phyloP scores from a whole-genome alignment of 1,140 invertebrate species.

The Cepaea nemoralis region DNA sequence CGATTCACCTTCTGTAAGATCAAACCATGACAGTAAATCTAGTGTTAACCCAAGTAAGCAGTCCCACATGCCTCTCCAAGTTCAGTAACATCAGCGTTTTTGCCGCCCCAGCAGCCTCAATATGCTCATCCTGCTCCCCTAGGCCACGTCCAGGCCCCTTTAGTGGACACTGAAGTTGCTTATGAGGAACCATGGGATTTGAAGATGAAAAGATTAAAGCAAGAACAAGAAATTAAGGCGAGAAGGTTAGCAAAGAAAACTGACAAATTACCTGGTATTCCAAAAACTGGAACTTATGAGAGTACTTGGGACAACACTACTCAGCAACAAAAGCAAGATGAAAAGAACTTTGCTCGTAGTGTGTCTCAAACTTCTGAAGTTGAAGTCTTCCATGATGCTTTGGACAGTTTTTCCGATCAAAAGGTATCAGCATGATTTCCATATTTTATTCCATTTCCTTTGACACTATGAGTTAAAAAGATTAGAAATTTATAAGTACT shows the following conservation, averaged over 20 bases:
- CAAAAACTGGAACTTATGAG: constrained; percentile 11
- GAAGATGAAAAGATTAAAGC: constrained; percentile 35
- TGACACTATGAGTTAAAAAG: no score
- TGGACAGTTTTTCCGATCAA: constrained; percentile 16
- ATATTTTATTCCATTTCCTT: no score
- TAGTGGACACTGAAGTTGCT: background rate
- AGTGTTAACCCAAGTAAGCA: background rate
- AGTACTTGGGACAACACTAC: background rate
- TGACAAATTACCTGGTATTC: background rate
- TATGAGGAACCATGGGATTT: constrained; percentile 41
- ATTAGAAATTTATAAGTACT: no score
- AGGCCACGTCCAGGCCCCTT: background rate
- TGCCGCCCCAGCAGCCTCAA: background rate
- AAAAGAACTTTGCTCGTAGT: constrained; percentile 8
- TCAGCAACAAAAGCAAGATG: constrained; percentile 16
- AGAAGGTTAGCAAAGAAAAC: background rate
- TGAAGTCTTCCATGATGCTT: constrained; percentile 38
- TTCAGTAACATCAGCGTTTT: background rate
- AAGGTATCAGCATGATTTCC: constrained; percentile 13
- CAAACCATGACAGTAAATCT: background rate
- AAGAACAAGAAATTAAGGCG: constrained; percentile 31
- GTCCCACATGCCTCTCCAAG: background rate
- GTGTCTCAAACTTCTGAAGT: constrained; percentile 28
- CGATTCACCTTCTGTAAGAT: background rate
- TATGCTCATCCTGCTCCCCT: background rate